phyloP scores from a whole-genome alignment of 2,888 invertebrate species.

The Xiphydria camelus region DNA sequence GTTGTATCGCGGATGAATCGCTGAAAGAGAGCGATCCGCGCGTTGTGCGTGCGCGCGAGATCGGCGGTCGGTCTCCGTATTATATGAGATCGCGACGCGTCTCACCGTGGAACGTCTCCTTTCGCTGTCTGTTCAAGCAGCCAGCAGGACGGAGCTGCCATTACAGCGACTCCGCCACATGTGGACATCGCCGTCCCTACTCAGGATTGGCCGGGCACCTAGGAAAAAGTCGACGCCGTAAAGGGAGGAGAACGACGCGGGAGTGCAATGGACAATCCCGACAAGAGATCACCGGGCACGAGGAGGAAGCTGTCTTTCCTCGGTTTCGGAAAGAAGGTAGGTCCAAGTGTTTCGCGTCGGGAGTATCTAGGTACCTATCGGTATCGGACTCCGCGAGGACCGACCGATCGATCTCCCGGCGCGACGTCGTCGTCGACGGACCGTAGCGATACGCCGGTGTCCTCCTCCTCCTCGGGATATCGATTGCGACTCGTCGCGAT shows the following conservation, averaged over 20 bases:
- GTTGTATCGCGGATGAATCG: not conserved
- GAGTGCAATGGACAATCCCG: constrained; percentile 40
- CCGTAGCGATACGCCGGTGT: too few species aligned
- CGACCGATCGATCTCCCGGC: too few species aligned
- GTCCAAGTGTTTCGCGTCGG: too few species aligned
- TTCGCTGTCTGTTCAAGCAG: constrained; percentile 30
- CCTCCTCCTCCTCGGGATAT: too few species aligned
- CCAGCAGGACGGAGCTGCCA: constrained; percentile 52
- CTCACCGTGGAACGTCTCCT: too few species aligned
- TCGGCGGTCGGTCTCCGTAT: not conserved
- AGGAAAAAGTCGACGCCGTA: constrained; percentile 54
- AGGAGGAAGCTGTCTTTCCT: constrained; percentile 75
- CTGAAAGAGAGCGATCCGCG: not conserved
- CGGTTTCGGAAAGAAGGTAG: constrained; percentile 71
- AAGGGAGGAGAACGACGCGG: constrained; percentile 25
- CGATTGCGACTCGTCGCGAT: too few species aligned
- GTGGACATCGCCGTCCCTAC: constrained; percentile 57
- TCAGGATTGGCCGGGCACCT: constrained; percentile 57
- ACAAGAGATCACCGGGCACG: constrained; percentile 52
- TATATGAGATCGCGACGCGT: too few species aligned
- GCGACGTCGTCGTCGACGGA: too few species aligned
- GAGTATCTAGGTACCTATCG: too few species aligned
- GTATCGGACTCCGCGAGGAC: too few species aligned
- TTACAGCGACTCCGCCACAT: constrained; percentile 55
- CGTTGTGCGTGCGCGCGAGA: not conserved